Evolutionary conservation across 2,113 vertebrate species (phyloP), one percentile per base, ranked within the genome.

Genomic region (Psittacula cyanocephala): DNA sequence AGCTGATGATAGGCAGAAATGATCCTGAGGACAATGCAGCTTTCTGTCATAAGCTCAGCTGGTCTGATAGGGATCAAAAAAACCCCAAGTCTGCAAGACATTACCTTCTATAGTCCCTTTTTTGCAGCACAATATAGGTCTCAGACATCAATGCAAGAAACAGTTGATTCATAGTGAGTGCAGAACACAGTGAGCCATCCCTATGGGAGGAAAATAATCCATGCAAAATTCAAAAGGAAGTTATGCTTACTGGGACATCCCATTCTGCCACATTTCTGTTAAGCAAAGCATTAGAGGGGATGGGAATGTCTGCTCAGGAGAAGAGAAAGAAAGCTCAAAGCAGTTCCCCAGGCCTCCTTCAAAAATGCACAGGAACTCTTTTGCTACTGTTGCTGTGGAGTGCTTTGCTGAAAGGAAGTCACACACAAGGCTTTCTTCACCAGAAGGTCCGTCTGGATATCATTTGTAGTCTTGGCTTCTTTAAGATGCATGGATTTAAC

Each of bases 201-300:
- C 64, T 50, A 8, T 15, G 68, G 46, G 86, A 93, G 41, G 37
- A 92, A 70, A 86, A 88, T 29, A 86, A 78, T 24, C 37, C 64
- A 93, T 92, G 43, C 41, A 95, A 96, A 92, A 93, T 94, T 94
- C 59, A 94, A 33, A 81, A 95, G 68, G 28, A 88, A 67, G 18
- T 80, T 91, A 37, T 22, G 68, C 50, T 67, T 70, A 28, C 59
- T 67, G 85, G 76, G 80, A 88, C 50, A 94, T 78, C 43, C 68
- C 64, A 78, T 75, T 88, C 72, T 86, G 79, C 20, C 55, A 63
- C 3, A 0, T 52, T 96, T 83, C 82, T 86, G 46, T 52, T 70
- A 81, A 91, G 81, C 22, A 90, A 74, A 81, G 35, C 50, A 29
- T 27, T 52, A 50, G 37, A 83, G 35, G 14, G 22, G 68, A 74